Percentiles rank a stretch among this genome's conserved stretches.
Conservation (phyloP, 2,888 invertebrate genomes). For the Saturnia pavonia region DNA sequence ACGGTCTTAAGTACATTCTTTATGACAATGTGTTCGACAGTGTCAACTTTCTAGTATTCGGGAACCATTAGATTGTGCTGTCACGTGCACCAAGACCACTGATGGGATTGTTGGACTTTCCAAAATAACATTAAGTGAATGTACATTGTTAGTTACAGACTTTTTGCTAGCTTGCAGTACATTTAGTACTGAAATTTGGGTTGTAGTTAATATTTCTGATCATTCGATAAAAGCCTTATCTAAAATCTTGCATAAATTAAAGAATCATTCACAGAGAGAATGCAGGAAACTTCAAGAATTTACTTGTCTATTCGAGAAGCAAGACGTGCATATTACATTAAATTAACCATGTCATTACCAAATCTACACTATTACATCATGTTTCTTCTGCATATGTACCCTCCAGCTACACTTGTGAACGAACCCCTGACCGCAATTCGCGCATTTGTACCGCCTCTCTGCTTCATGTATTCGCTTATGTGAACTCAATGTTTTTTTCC, state of each 20-base stretch:
- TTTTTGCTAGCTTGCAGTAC: background rate
- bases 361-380: slow-evolving; percentile 33
- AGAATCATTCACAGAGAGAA: background rate
- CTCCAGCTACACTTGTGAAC: slow-evolving; percentile 43
- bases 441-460: slow-evolving; percentile 35
- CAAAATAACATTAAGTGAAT: background rate
- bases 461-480: slow-evolving; percentile 51
- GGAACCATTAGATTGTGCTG: background rate
- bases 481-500: slow-evolving; percentile 55
- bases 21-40: no score
- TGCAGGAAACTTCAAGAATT: background rate
- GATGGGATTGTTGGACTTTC: background rate
- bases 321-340: background rate
- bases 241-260: background rate
- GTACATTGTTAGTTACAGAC: background rate
- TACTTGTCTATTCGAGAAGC: background rate
- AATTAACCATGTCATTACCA: background rate
- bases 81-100: background rate
- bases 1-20: background rate
- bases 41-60: background rate
- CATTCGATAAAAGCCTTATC: background rate
- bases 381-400: slow-evolving; percentile 43
- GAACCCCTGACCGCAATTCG: slow-evolving; percentile 33
- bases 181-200: background rate
- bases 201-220: background rate